Conservation (phyloP, 2,113 vertebrate species). For the Uropsilus gracilis region DNA sequence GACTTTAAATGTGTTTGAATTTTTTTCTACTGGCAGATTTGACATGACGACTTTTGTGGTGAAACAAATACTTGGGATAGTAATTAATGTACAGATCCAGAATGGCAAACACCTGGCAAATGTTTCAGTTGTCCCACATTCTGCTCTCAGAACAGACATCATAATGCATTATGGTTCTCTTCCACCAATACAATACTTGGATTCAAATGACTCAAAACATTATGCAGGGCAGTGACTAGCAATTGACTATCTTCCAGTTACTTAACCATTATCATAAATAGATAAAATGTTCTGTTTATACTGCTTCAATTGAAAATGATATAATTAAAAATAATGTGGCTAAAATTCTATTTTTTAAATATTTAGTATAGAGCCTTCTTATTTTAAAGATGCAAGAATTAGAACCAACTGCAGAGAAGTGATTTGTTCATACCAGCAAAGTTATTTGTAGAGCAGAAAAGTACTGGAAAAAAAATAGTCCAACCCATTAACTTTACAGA, state of each 20-base stretch:
- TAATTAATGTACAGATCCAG: neutral
- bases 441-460: neutral
- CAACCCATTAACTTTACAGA: neutral
- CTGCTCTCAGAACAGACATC: neutral
- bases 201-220: neutral
- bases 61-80: neutral
- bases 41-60: neutral
- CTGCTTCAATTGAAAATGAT: neutral
- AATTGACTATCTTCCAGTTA: neutral
- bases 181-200: neutral
- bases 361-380: neutral
- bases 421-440: neutral
- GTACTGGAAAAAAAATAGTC: neutral
- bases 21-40: neutral
- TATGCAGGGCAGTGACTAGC: neutral
- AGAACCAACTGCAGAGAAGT: neutral
- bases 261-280: neutral
- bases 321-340: neutral
- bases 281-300: neutral
- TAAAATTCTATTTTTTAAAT: neutral
- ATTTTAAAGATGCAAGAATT: slow-evolving; percentile 4
- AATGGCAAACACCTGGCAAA: neutral
- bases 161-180: neutral
- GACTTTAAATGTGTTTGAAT: neutral
- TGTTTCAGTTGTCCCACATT: neutral